Evolutionary conservation across 2,797 vertebrate species (phyloP).

Genomic region (Podarcis siculus): DNA sequence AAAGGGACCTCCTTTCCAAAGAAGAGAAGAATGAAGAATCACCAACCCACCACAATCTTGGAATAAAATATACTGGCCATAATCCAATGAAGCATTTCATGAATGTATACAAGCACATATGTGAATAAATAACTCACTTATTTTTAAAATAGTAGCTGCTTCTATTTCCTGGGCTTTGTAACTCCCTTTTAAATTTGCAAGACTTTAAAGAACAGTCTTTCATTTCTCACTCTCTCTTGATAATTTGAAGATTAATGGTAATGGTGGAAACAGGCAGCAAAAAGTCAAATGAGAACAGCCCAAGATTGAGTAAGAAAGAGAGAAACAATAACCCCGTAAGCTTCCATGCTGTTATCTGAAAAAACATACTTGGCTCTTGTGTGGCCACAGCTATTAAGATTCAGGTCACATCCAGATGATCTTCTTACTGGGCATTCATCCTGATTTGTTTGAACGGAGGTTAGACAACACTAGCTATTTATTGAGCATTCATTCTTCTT

Average conservation of each 20-base stretch:
- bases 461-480: too few relatives aligned
- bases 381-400: not conserved
- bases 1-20: too few relatives aligned
- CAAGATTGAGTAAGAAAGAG: not conserved
- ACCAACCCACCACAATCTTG: too few relatives aligned
- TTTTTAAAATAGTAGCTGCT: not conserved
- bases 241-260: slow-evolving; percentile 3
- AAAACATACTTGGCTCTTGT: not conserved
- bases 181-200: not conserved
- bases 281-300: not conserved
- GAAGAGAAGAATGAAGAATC: too few relatives aligned
- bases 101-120: not conserved
- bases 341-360: not conserved
- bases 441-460: too few relatives aligned
- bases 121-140: not conserved
- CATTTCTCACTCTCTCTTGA: not conserved
- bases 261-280: not conserved
- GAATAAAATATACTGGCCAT: not conserved
- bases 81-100: not conserved
- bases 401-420: not conserved
- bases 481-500: too few relatives aligned
- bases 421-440: too few relatives aligned
- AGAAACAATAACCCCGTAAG: not conserved
- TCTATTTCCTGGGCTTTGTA: too few relatives aligned
- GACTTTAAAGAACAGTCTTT: not conserved